Evolutionary conservation across 2,113 vertebrate genomes (phyloP).

Genomic region (Prionailurus bengalensis): DNA sequence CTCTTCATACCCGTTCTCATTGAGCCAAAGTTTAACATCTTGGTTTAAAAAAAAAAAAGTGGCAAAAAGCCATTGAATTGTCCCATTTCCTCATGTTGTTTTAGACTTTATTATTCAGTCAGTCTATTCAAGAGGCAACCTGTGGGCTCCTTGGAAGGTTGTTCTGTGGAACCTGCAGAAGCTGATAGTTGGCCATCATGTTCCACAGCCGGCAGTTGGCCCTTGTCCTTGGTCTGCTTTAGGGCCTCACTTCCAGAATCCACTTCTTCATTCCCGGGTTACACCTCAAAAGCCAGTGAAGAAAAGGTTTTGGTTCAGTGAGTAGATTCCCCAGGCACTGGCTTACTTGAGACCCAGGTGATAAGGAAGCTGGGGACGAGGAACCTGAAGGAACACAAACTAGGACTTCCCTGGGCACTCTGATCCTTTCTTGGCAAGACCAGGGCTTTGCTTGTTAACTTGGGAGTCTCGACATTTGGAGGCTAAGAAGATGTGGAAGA

Average conservation of each 20-base stretch:
- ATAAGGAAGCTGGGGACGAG: neutral
- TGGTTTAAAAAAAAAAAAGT: neutral
- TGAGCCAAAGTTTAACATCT: slow-evolving; percentile 76
- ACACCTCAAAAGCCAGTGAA: neutral
- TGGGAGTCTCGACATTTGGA: neutral
- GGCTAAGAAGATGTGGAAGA: neutral
- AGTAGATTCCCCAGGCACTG: neutral
- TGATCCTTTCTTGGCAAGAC: neutral
- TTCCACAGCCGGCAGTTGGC: neutral
- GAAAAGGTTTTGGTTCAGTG: neutral
- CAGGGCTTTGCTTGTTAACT: neutral
- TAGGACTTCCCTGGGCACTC: neutral
- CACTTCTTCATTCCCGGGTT: neutral
- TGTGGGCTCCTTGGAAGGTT: neutral
- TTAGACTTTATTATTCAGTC: slow-evolving; percentile 42
- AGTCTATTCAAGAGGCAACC: neutral
- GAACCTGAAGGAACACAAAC: neutral
- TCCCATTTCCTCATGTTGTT: slow-evolving; percentile 67
- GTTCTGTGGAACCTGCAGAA: neutral
- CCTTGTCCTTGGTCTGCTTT: slow-evolving; percentile 25
- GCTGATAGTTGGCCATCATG: neutral
- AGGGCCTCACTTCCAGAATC: rapidly evolving
- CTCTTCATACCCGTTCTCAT: slow-evolving; percentile 67
- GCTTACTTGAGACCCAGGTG: neutral
- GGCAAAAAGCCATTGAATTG: slow-evolving; percentile 74